These are phyloP conservation scores for Phaedon cochleariae DNA, from an alignment of 2,888 invertebrate species.

Conservation along the genomic window DNA sequence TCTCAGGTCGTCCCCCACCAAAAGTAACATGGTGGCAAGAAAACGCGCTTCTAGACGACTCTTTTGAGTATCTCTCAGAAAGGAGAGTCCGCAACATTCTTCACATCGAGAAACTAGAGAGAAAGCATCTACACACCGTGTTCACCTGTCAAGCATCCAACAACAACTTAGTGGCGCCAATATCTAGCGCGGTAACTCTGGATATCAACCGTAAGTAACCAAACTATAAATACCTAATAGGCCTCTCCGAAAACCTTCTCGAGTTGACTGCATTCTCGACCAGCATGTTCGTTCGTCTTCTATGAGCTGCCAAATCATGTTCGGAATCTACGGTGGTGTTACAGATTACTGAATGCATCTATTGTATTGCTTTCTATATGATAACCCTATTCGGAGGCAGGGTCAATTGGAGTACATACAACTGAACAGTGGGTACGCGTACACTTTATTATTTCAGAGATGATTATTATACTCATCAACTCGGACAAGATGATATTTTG, in stretches of 20 bases:
- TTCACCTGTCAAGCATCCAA: conserved; percentile 79
- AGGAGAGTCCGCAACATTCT: conserved; percentile 76
- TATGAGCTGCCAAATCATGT: too few species aligned
- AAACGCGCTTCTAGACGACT: conserved; percentile 75
- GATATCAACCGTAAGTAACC: conserved; percentile 77
- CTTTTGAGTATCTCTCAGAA: conserved; percentile 72
- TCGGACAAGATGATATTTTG: too few species aligned
- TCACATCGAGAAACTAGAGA: conserved; percentile 72
- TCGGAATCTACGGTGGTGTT: too few species aligned
- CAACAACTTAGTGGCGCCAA: conserved; percentile 74
- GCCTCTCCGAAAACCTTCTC: background rate
- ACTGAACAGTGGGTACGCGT: too few species aligned
- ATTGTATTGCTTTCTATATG: too few species aligned
- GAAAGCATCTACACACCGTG: conserved; percentile 72
- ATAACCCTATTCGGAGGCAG: too few species aligned
- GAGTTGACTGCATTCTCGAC: too few species aligned
- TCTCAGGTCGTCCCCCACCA: conserved; percentile 76
- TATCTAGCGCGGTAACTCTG: conserved; percentile 72
- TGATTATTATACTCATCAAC: too few species aligned
- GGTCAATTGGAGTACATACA: too few species aligned
- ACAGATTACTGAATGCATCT: too few species aligned
- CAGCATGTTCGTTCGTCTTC: too few species aligned
- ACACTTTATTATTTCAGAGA: too few species aligned
- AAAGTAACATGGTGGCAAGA: conserved; percentile 83
- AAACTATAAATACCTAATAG: background rate